These are phyloP conservation scores for Troides oblongomaculatus DNA, from an alignment of 2,888 invertebrate species.

Conservation along the genomic window DNA sequence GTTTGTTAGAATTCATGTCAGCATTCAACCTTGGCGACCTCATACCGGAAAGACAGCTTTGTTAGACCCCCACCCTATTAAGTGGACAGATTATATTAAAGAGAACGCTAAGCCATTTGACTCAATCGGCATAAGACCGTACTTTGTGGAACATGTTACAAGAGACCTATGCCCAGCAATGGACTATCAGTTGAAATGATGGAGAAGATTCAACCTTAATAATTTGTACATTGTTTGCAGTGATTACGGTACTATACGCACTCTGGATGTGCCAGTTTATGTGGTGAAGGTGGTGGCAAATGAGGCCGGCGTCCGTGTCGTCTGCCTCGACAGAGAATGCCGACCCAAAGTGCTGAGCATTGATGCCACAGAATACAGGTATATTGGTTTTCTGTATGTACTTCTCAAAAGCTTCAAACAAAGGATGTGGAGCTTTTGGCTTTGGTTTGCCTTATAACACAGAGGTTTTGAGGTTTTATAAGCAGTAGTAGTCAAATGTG, in stretches of 20 bases:
- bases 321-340: constrained; percentile 96
- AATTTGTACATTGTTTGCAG: constrained; percentile 66
- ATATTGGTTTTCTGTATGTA: neutral
- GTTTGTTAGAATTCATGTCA: too few relatives aligned
- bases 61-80: too few relatives aligned
- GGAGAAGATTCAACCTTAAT: neutral
- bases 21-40: too few relatives aligned
- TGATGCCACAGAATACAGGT: constrained; percentile 97
- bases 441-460: too few relatives aligned
- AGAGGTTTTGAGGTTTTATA: neutral
- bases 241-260: constrained; percentile 98
- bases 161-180: too few relatives aligned
- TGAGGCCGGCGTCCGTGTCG: constrained; percentile 83
- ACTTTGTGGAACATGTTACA: too few relatives aligned
- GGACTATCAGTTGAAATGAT: too few relatives aligned
- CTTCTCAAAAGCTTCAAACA: neutral
- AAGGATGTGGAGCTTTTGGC: too few relatives aligned
- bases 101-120: too few relatives aligned
- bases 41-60: too few relatives aligned
- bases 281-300: constrained; percentile 94
- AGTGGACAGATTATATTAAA: too few relatives aligned
- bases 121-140: too few relatives aligned
- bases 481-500: neutral
- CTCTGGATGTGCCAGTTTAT: constrained; percentile 98
- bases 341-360: constrained; percentile 94